Evolutionary conservation across 2,113 vertebrate species (phyloP), one percentile per base, ranked within the genome.

Genomic region (Lophochroa leadbeateri): DNA sequence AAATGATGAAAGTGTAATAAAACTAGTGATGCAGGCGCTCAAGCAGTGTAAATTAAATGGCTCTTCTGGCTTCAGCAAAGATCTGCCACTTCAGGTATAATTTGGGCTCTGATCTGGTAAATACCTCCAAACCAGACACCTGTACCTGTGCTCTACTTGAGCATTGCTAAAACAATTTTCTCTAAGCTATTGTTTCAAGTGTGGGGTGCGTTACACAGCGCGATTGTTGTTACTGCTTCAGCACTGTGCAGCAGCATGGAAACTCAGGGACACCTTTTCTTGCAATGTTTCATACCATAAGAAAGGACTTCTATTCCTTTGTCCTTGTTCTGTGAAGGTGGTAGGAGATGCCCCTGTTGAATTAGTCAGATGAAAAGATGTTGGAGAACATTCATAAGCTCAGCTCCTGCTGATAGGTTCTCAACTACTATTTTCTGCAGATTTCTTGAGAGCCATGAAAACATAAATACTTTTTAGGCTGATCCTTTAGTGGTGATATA

Each of bases 1-100:
- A 92, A 96, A 72, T 69, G 41, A 87, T 93, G 69, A 67, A 90
- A 93, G 65, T 49, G 41, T 33, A 88, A 47, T 76, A 78, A 92
- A 93, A 87, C 67, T 37, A 76, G 21, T 9, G 41, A 75, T 81
- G 78, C 77, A 92, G 52, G 68, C 25, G 9, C 37, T 82, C 44
- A 69, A 71, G 33, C 21, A 76, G 52, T 16, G 55, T 79, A 82
- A 93, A 89, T 94, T 41, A 37, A 57, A 84, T 84, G 49, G 7
- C 31, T 87, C 18, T 92, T 20, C 35, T 69, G 47, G 44, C 21
- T 81, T 89, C 89, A 82, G 61, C 28, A 85, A 78, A 82, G 14
- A 20, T 57, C 52, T 28, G 16, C 52, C 43, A 69, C 15, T 17
- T 52, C 41, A 11, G 21, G 19, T 7, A 81, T 88, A 37, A 50